Base-by-base conservation (phyloP, 2,113 vertebrate genomes). In the Mormyrus lacerda region DNA sequence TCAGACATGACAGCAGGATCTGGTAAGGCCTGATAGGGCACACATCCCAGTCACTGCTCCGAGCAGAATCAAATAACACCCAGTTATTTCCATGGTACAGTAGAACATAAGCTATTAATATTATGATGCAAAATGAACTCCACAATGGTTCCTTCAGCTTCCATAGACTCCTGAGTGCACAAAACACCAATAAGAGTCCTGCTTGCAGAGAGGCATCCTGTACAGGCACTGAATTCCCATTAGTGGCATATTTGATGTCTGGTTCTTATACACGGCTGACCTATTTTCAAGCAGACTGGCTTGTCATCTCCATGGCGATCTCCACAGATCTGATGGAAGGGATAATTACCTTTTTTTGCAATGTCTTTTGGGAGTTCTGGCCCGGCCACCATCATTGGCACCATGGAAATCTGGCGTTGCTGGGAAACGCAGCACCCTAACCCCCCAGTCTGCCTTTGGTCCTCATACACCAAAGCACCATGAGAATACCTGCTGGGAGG, bases 261-360 rank as follows among this genome's bases (percentile, higher is more conserved):
- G 7, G 48, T 50, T 89, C 45, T 7, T 9, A n/a, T 61, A 61
- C 24, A 61, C 82, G 69, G 58, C 35, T 86, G 82, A 89, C 86
- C 44, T 39, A 39, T 76, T 87, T 87, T 87, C 61, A 45, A 3
- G 73, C 69, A 89, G 21, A 79, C 47, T 47, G 48, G n/a, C 89
- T 79, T 50, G 45, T 73, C 85, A 53, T 87, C 65, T 44, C 58
- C 89, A 79, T 53, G 58, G 61, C 39, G 35, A 55, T 87, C 85
- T 65, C 89, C 65, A 61, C 84, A 50, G 89, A 53, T 73, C 50
- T 53, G 31, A 86, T n/a, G 35, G 44, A 69, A 87, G 89, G 61
- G 61, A 86, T 76, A 85, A 89, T 89, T 89, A 85, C 55, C 48
- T 85, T 87, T 86, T 65, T 82, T 53, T 76, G 42, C 79, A 82